Conservation (phyloP, 2,888 invertebrate genomes). For the Toxonevra muliebris region DNA sequence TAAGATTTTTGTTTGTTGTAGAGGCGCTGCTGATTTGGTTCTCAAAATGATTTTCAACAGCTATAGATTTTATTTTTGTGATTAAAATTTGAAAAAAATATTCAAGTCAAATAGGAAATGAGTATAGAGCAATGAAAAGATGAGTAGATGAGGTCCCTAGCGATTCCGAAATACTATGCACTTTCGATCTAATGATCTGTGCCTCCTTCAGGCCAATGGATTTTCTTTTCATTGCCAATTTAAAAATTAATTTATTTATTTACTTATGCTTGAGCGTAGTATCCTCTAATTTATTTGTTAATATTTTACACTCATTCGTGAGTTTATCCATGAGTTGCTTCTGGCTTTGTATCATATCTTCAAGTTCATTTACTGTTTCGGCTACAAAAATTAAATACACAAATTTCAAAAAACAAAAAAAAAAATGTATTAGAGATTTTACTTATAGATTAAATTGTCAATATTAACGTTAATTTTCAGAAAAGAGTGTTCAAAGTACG, state of each 20-base stretch:
- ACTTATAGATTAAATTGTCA: background rate
- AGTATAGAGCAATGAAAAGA: too few species aligned
- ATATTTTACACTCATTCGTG: conserved; percentile 86
- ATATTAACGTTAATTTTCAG: conserved; percentile 29
- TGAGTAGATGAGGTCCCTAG: too few species aligned
- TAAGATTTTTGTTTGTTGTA: background rate
- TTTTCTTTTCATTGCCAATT: too few species aligned
- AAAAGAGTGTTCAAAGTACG: conserved; percentile 21
- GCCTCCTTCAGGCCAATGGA: too few species aligned
- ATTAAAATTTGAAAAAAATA: conserved; percentile 13
- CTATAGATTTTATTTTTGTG: too few species aligned
- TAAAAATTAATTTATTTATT: conserved; percentile 29
- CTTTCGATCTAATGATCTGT: too few species aligned
- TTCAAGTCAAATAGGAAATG: too few species aligned
- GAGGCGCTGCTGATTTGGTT: background rate
- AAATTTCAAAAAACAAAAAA: conserved; percentile 19
- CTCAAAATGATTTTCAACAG: background rate
- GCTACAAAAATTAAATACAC: conserved; percentile 70
- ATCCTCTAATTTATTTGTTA: conserved; percentile 90
- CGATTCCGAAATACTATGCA: too few species aligned
- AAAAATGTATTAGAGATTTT: conserved; percentile 16
- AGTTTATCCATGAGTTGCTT: conserved; percentile 93
- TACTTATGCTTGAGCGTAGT: conserved; percentile 88
- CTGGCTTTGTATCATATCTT: conserved; percentile 89
- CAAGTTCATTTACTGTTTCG: conserved; percentile 89